Percentiles rank a stretch among this genome's conserved stretches.
phyloP scores from a whole-genome alignment of 2,888 invertebrate genomes.

The Apotomis turbidana region DNA sequence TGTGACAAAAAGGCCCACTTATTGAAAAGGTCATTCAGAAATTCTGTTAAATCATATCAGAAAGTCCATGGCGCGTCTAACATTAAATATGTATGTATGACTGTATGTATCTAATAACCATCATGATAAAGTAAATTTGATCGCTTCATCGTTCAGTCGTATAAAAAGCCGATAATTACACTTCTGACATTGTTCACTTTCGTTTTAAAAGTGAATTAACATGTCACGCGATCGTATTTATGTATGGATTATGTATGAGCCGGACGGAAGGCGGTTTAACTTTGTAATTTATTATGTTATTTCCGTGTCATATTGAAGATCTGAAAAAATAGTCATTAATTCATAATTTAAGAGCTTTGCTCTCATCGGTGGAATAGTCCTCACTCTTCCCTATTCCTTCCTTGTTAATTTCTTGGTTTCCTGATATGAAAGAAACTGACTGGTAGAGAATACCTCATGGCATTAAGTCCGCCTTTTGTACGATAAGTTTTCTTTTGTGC shows the following conservation, averaged over 20 bases:
- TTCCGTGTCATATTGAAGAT: slow-evolving; percentile 17
- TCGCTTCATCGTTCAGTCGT: background rate
- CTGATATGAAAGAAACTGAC: too few species aligned
- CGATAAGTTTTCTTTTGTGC: too few species aligned
- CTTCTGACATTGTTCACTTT: slow-evolving; percentile 13
- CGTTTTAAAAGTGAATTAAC: slow-evolving; percentile 30
- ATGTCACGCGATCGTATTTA: slow-evolving; percentile 25
- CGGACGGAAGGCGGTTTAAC: slow-evolving; percentile 16
- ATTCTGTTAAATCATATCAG: too few species aligned
- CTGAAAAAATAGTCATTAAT: too few species aligned
- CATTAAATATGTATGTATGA: background rate
- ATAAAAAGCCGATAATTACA: slow-evolving; percentile 15
- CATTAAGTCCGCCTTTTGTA: too few species aligned
- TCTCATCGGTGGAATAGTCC: too few species aligned
- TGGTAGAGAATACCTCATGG: too few species aligned
- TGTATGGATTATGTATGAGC: slow-evolving; percentile 22
- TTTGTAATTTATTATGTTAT: slow-evolving; percentile 4
- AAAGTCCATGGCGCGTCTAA: background rate
- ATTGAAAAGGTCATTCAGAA: too few species aligned
- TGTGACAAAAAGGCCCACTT: too few species aligned
- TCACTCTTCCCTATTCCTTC: too few species aligned
- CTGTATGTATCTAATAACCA: background rate
- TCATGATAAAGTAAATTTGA: background rate
- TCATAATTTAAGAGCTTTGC: too few species aligned
- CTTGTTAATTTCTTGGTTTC: too few species aligned